A percentile compares a stretch with the other conserved stretches of the same genome.
phyloP scores from a whole-genome alignment of 2,113 vertebrate species.

The Helogale parvula region DNA sequence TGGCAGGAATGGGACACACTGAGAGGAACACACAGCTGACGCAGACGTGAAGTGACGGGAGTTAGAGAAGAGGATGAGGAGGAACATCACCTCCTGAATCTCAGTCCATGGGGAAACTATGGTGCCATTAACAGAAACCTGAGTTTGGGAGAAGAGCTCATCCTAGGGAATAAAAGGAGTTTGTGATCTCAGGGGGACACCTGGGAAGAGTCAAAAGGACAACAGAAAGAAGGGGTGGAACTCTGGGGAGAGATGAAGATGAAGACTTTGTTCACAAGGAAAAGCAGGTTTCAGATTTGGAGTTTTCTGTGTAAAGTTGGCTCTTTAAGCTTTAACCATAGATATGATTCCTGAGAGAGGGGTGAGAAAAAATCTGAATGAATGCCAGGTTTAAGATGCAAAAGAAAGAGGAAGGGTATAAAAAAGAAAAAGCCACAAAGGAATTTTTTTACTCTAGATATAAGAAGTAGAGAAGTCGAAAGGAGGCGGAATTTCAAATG shows the following conservation, averaged over 20 bases:
- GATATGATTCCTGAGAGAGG: not conserved
- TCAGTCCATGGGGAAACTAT: not conserved
- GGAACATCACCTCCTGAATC: not conserved
- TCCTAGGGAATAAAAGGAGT: not conserved
- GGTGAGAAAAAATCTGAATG: not conserved
- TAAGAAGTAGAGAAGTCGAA: not conserved
- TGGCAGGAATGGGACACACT: not conserved
- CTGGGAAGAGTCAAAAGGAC: not conserved
- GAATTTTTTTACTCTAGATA: not conserved
- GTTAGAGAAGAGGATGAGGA: not conserved
- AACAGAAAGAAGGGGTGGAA: not conserved
- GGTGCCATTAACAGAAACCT: not conserved
- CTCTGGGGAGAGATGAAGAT: not conserved
- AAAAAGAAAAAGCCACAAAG: not conserved
- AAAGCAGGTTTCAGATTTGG: not conserved
- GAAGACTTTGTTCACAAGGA: not conserved
- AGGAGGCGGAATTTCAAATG: not conserved
- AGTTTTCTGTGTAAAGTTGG: not conserved
- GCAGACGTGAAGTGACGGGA: not conserved
- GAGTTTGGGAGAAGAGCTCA: not conserved
- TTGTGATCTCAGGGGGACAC: not conserved
- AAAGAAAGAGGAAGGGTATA: not conserved
- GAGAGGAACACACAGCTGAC: not conserved
- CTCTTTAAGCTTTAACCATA: not conserved
- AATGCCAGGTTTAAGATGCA: not conserved